phyloP scores from a whole-genome alignment of 1,140 invertebrate species.

The Paraescarpia echinospica region DNA sequence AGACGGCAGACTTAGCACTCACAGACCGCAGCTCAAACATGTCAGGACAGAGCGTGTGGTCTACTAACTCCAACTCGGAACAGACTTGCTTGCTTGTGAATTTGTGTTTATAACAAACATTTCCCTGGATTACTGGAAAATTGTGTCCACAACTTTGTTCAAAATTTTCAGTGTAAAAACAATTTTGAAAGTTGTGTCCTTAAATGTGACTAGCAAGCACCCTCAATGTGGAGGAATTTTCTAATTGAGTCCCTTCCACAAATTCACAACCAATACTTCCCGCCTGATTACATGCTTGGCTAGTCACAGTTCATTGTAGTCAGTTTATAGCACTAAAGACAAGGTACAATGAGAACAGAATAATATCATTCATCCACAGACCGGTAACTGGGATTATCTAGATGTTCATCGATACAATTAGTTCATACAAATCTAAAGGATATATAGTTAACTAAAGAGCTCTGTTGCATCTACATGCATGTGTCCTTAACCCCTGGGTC shows the following conservation, averaged over 20 bases:
- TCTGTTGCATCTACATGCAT: too few relatives aligned
- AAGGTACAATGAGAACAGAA: background rate
- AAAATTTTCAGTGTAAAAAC: background rate
- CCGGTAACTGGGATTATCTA: background rate
- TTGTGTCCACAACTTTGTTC: background rate
- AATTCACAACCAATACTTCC: background rate
- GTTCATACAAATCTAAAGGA: background rate
- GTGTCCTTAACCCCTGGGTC: too few relatives aligned
- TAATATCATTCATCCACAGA: background rate
- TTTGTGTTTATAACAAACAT: background rate
- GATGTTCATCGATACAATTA: background rate
- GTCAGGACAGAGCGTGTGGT: background rate
- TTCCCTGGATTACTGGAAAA: background rate
- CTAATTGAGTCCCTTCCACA: background rate
- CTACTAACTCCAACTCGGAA: background rate
- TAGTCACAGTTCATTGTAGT: background rate
- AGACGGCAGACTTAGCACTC: background rate
- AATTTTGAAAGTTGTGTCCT: background rate
- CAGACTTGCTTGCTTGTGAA: background rate
- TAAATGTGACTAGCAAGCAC: too few relatives aligned
- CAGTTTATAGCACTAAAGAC: background rate
- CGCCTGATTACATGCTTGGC: background rate
- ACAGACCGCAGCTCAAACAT: background rate
- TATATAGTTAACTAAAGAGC: background rate
- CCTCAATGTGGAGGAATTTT: background rate